These are phyloP conservation scores for Virgularia gustaviana DNA, from an alignment of 92 coral and sea anemone genomes.

Conservation along the genomic window DNA sequence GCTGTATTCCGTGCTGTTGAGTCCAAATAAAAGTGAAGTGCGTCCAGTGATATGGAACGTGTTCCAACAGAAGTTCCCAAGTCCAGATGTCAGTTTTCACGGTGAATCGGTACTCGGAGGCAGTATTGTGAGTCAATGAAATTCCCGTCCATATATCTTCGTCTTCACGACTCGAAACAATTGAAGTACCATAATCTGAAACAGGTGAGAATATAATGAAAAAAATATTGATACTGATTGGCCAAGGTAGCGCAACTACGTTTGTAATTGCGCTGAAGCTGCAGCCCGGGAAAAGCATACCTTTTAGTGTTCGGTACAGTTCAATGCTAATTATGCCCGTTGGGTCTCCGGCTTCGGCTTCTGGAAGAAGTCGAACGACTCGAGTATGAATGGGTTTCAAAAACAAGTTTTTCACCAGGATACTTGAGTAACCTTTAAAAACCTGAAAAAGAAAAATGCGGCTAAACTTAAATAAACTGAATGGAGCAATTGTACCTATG, in stretches of 20 bases:
- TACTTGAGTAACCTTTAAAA: constrained; percentile 37
- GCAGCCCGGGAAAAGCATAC: too few species aligned
- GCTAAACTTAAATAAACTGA: too few species aligned
- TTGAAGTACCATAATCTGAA: constrained; percentile 13
- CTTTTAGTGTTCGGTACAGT: constrained; percentile 11
- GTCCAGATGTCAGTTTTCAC: constrained; percentile 3
- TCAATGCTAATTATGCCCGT: not conserved
- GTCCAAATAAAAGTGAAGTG: constrained; percentile 48
- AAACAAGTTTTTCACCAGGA: constrained; percentile 46
- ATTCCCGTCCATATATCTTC: not conserved
- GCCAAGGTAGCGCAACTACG: too few species aligned
- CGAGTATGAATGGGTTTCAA: constrained; percentile 45
- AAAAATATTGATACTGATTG: too few species aligned
- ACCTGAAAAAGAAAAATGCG: constrained; percentile 38
- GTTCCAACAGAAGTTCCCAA: constrained; percentile 19
- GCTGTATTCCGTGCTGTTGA: constrained; percentile 26
- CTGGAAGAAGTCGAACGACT: constrained; percentile 52
- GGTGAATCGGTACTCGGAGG: constrained; percentile 13
- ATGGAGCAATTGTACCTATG: too few species aligned
- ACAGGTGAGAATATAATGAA: too few species aligned
- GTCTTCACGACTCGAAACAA: not conserved
- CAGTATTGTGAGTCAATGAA: not conserved
- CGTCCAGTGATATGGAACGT: constrained; percentile 27
- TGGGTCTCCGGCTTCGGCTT: not conserved
- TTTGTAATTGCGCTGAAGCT: too few species aligned